Evolutionary conservation across 2,888 invertebrate genomes (phyloP).

Genomic region (Caenorhabditis sp.): DNA sequence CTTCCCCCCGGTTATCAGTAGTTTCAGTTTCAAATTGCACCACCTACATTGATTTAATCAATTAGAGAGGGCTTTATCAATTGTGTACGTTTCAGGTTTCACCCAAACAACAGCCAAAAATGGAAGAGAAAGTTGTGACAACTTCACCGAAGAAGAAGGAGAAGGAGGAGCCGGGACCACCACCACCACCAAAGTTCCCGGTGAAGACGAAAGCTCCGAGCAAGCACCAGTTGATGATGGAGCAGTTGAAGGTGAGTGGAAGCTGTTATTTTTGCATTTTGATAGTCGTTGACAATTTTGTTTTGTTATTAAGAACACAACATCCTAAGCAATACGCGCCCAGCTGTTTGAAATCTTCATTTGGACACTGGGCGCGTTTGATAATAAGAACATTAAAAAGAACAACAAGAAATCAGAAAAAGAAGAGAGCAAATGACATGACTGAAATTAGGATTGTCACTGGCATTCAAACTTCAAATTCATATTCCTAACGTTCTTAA

Average conservation of each 20-base stretch:
- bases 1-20: conserved; percentile 27
- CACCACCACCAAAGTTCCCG: conserved; percentile 73
- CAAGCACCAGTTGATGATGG: conserved; percentile 78
- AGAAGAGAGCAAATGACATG: no score
- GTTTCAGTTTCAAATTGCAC: conserved; percentile 11
- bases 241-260: conserved; percentile 66
- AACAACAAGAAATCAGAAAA: no score
- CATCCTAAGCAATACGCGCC: no score
- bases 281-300: no score
- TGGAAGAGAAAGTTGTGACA: conserved; percentile 33
- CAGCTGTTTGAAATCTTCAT: no score
- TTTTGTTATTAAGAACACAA: no score
- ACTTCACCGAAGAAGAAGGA: conserved; percentile 15
- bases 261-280: not conserved
- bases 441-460: no score
- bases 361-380: no score
- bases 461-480: no score
- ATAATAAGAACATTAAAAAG: no score
- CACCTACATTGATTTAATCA: conserved; percentile 39
- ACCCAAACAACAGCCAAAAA: conserved; percentile 15
- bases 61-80: not conserved
- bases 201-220: conserved; percentile 77
- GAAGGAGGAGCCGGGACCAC: conserved; percentile 43
- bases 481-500: no score
- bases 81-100: conserved; percentile 23